Evolutionary conservation across 2,888 invertebrate species (phyloP).

Genomic region (Rhogogaster chlorosoma): DNA sequence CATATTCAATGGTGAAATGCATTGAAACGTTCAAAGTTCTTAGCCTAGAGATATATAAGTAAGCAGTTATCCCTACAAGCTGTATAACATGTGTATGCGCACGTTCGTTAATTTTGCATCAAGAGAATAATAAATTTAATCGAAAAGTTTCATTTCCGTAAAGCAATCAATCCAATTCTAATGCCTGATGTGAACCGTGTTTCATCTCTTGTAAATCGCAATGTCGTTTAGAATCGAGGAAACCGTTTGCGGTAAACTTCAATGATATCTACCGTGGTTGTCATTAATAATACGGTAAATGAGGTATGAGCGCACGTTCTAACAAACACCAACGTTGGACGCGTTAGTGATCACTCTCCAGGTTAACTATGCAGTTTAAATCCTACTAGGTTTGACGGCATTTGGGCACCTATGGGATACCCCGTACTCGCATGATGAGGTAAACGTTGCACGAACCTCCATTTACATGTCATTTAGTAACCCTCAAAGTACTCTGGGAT

Average conservation of each 20-base stretch:
- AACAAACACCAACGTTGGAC: neutral
- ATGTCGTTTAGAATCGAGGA: neutral
- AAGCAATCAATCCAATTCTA: neutral
- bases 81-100: neutral
- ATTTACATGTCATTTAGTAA: slow-evolving; percentile 38
- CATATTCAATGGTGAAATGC: slow-evolving; percentile 21
- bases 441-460: slow-evolving; percentile 40
- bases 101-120: neutral
- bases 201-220: neutral
- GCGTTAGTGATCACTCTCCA: slow-evolving; percentile 15
- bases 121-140: neutral
- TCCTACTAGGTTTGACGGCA: slow-evolving; percentile 8
- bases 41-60: neutral
- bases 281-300: slow-evolving; percentile 11
- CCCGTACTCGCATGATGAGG: slow-evolving; percentile 21
- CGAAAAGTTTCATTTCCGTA: neutral
- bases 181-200: neutral
- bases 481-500: slow-evolving; percentile 42
- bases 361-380: slow-evolving; percentile 41
- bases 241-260: neutral
- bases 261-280: neutral
- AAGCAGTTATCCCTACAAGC: neutral
- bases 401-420: slow-evolving; percentile 15
- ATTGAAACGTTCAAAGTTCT: slow-evolving; percentile 25
- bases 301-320: neutral